Base-by-base conservation (phyloP, 2,113 vertebrate species). In the Gasterosteus nipponicus region DNA sequence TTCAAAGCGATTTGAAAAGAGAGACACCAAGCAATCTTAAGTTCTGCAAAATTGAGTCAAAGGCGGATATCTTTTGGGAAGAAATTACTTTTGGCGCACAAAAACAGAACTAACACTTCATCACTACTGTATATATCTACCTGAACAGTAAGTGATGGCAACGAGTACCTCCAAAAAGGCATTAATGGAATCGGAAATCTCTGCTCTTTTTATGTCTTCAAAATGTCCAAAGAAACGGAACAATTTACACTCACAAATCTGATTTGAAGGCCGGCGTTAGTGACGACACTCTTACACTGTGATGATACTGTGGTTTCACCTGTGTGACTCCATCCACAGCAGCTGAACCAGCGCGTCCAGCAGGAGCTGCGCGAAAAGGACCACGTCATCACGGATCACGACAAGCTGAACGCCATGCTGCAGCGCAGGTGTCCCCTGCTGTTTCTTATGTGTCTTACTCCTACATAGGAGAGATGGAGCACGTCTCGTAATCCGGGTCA, bases 281-380 rank as follows among this genome's bases (percentile, higher is more conserved):
- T n/a, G 58, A 47, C 12, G 29, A 0, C 67, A 63, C 68, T 51
- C 60, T 22, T 12, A 41, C 1, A 39, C 31, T 18, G 63, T 78
- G 82, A 79, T 86, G 81, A 87, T 63, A 38, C 49, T 61, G 57
- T 59, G 44, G 29, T 73, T 87, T 70, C 61, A 49, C 46, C 57
- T 59, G 66, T 69, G 59, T 77, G 67, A 73, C 80, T 90, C 61
- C 83, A 3, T 58, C 76, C 47, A 77, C 90, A 99, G 98, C 86
- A 95, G 86, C 95, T 94, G 90, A 91, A 94, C 54, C 87, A 87
- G 74, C 95, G 69, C 49, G 72, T 95, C 64, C 67, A 91, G 66
- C 92, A 94, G 69, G 96, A 98, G 80, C 87, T 96, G 69, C 95
- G 90, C 89, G 91, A 92, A 63, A 96, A 96, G 82, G 92, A 95